Evolutionary conservation across 2,113 vertebrate species (phyloP).

Genomic region (Perca fluviatilis): DNA sequence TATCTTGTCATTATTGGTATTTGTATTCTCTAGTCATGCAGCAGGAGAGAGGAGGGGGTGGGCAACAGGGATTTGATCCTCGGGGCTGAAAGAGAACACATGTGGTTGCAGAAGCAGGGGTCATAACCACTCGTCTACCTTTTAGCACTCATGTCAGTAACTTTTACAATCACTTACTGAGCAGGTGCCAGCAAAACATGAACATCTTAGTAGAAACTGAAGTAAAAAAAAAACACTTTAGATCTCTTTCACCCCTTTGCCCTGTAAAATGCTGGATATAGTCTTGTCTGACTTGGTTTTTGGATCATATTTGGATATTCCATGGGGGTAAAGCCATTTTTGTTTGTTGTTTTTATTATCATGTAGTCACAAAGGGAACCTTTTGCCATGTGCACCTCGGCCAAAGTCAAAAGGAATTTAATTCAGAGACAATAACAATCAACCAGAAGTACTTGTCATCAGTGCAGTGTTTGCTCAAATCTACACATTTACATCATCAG

Average conservation of each 20-base stretch:
- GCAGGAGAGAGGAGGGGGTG: constrained; percentile 14
- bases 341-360: constrained; percentile 27
- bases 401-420: constrained; percentile 37
- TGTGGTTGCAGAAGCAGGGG: constrained; percentile 58
- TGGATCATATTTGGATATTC: constrained; percentile 51
- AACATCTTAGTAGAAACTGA: constrained; percentile 25
- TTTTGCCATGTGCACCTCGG: constrained; percentile 8
- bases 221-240: constrained; percentile 15
- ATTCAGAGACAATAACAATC: constrained; percentile 51
- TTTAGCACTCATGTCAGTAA: constrained; percentile 64
- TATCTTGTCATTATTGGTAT: constrained; percentile 7
- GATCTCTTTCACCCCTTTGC: constrained; percentile 27
- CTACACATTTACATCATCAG: background rate
- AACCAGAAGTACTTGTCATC: constrained; percentile 3
- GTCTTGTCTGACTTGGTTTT: constrained; percentile 33
- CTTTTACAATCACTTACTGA: constrained; percentile 66
- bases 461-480: background rate
- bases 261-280: constrained; percentile 29
- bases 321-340: constrained; percentile 11
- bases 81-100: constrained; percentile 62
- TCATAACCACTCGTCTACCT: constrained; percentile 57
- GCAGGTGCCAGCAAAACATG: constrained; percentile 41
- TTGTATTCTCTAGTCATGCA: constrained; percentile 25
- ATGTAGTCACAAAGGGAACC: constrained; percentile 10
- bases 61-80: constrained; percentile 55